Conservation (phyloP, 64 coral and sea anemone species). For the Stylophora pistillata region DNA sequence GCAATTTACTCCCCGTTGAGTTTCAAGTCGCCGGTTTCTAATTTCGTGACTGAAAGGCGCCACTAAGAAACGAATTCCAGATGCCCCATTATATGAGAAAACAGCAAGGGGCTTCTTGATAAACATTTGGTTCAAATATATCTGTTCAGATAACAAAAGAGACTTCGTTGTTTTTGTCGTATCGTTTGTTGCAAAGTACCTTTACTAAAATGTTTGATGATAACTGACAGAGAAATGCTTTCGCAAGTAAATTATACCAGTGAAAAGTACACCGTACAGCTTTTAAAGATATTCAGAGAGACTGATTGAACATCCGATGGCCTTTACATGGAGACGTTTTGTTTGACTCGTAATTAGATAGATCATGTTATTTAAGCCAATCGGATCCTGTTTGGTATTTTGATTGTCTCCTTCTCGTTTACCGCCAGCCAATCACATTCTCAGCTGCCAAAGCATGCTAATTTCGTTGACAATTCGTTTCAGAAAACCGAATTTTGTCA, state of each 20-base stretch:
- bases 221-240: background rate
- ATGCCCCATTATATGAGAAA: background rate
- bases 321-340: constrained; percentile 65
- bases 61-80: background rate
- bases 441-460: constrained; percentile 30
- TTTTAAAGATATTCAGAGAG: constrained; percentile 3
- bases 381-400: constrained; percentile 37
- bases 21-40: background rate
- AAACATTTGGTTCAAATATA: background rate
- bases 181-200: constrained; percentile 18
- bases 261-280: constrained; percentile 30
- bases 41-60: background rate
- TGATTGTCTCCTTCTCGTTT: background rate
- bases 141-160: background rate
- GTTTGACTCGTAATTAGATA: constrained; percentile 85
- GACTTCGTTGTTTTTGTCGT: background rate
- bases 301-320: constrained; percentile 19
- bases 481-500: constrained; percentile 8
- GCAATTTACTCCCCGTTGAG: constrained; percentile 25
- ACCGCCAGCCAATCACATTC: constrained; percentile 45
- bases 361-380: constrained; percentile 55
- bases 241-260: constrained; percentile 4
- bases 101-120: constrained; percentile 6
- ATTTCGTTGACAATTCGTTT: constrained; percentile 58
- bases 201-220: background rate